A percentile compares a stretch with the other conserved stretches of the same genome.
Evolutionary conservation across 2,888 invertebrate species (phyloP).

Genomic region (Ectemnius cavifrons): DNA sequence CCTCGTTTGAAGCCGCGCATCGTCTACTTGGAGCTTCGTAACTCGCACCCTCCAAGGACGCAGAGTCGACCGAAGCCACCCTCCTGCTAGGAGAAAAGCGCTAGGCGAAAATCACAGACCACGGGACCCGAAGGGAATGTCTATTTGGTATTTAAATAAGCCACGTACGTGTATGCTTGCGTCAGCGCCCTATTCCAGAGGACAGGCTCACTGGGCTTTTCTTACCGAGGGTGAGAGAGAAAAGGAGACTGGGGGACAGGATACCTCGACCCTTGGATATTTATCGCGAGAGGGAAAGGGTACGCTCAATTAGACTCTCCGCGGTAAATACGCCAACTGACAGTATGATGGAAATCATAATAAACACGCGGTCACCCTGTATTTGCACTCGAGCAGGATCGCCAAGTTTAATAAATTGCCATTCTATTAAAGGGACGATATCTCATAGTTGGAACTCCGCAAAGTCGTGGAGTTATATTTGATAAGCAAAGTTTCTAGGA

Average conservation of each 20-base stretch:
- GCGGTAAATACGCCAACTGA: conserved; percentile 23
- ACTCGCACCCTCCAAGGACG: conserved; percentile 26
- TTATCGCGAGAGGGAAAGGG: conserved; percentile 26
- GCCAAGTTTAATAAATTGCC: neutral
- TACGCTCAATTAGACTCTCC: conserved; percentile 39
- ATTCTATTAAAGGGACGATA: too few relatives aligned
- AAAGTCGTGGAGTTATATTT: neutral
- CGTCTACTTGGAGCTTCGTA: conserved; percentile 26
- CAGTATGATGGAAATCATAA: conserved; percentile 17
- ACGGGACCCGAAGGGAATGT: conserved; percentile 52
- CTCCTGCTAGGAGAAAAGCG: conserved; percentile 30
- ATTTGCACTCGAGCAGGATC: neutral
- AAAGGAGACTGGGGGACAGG: conserved; percentile 6
- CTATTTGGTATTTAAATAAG: conserved; percentile 66
- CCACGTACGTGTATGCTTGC: conserved; percentile 34
- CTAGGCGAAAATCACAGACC: conserved; percentile 61
- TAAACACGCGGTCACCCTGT: conserved; percentile 2
- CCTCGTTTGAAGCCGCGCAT: conserved; percentile 61
- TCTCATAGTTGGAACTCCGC: too few relatives aligned
- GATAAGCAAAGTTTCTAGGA: neutral
- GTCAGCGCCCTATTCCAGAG: conserved; percentile 34
- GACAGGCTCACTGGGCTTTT: conserved; percentile 48
- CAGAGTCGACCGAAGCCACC: conserved; percentile 17
- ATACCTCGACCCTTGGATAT: conserved; percentile 26
- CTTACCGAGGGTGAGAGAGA: conserved; percentile 22